Evolutionary conservation across 2,888 invertebrate species (phyloP).

Genomic region (Platynereis dumerilii): DNA sequence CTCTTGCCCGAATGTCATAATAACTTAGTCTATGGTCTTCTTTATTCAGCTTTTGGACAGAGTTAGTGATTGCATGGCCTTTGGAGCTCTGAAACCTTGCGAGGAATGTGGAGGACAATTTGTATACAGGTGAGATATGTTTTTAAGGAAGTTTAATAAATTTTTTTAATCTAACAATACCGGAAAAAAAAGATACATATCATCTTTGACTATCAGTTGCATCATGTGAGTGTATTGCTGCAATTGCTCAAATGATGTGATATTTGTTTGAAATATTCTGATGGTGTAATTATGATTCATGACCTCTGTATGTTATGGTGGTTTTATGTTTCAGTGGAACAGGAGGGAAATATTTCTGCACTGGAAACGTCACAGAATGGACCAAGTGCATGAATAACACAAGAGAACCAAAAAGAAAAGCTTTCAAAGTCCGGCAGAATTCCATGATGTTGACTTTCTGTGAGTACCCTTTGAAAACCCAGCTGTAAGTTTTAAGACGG

Average conservation of each 20-base stretch:
- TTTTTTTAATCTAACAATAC: no score
- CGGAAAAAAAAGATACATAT: no score
- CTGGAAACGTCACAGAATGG: constrained; percentile 85
- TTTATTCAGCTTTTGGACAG: constrained; percentile 79
- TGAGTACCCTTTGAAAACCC: constrained; percentile 44
- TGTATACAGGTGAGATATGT: constrained; percentile 58
- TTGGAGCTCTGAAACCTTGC: constrained; percentile 83
- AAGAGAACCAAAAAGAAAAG: constrained; percentile 75
- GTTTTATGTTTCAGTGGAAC: constrained; percentile 36
- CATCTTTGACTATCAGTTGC: no score
- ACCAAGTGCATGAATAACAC: constrained; percentile 80
- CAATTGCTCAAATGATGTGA: no score
- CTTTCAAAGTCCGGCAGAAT: constrained; percentile 75
- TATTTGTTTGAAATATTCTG: no score
- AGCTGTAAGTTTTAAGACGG: neutral
- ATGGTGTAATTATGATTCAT: no score
- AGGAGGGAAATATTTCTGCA: constrained; percentile 82
- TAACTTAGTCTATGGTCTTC: no score
- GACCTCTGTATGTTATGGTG: no score
- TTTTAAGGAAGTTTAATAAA: no score
- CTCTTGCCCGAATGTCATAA: no score
- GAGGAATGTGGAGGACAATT: constrained; percentile 79
- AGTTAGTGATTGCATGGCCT: constrained; percentile 84
- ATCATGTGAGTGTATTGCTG: no score
- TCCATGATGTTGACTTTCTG: constrained; percentile 66